Conservation (phyloP, 2,888 invertebrate genomes). For the Xestoiulus laeticollis region DNA sequence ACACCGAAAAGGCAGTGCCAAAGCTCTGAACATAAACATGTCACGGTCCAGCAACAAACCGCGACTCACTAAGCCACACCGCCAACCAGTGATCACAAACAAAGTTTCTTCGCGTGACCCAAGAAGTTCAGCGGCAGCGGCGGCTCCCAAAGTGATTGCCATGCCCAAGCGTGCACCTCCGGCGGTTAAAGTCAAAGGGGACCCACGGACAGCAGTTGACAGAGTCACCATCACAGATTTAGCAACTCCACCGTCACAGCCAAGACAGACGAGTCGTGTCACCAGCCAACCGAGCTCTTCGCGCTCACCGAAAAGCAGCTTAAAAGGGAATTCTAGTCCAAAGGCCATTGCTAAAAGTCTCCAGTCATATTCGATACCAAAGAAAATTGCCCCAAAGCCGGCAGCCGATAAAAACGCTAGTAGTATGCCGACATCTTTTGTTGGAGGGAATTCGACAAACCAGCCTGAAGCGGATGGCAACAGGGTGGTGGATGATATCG, state of each 20-base stretch:
- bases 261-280: background rate
- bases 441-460: background rate
- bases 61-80: background rate
- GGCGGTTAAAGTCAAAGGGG: conserved; percentile 43
- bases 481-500: background rate
- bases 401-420: no score
- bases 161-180: conserved; percentile 18
- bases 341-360: background rate
- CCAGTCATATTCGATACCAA: background rate
- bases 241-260: background rate
- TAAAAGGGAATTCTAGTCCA: background rate
- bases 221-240: background rate
- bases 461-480: background rate
- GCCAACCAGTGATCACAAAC: no score
- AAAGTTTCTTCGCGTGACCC: background rate
- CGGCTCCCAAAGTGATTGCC: background rate
- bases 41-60: conserved; percentile 57
- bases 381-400: background rate
- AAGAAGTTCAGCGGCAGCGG: background rate
- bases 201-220: conserved; percentile 12
- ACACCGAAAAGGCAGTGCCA: conserved; percentile 64
- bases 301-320: background rate
- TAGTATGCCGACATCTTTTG: background rate
- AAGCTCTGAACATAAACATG: conserved; percentile 66
- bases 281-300: background rate